Conservation (phyloP, 2,888 invertebrate genomes). For the Coremacera marginata region DNA sequence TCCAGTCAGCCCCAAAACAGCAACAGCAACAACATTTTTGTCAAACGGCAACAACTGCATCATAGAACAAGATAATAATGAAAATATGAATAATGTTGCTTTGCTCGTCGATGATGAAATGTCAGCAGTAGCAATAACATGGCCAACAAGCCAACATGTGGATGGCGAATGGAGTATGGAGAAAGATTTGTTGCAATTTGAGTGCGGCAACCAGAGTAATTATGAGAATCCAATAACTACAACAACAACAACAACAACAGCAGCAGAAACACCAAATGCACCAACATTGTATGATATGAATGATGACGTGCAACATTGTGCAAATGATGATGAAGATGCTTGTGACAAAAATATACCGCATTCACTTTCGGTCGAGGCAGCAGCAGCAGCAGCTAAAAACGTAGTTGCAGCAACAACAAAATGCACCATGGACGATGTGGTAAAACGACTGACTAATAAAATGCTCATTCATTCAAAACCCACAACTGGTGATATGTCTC, state of each 20-base stretch:
- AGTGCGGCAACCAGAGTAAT: background rate
- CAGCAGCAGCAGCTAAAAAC: background rate
- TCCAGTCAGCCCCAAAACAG: background rate
- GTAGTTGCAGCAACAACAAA: slow-evolving; percentile 56
- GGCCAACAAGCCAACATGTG: background rate
- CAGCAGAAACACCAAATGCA: background rate
- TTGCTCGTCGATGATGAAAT: background rate
- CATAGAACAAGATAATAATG: background rate
- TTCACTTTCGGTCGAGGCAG: background rate
- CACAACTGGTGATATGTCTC: background rate
- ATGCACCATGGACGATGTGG: slow-evolving; percentile 92
- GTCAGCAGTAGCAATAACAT: background rate
- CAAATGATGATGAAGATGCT: no score
- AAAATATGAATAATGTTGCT: background rate
- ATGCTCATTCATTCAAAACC: slow-evolving; percentile 79
- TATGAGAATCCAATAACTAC: background rate
- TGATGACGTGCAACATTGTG: no score
- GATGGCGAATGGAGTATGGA: background rate
- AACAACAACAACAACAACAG: background rate
- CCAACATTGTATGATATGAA: background rate
- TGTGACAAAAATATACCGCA: no score
- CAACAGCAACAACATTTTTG: slow-evolving; percentile 28
- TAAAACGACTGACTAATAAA: slow-evolving; percentile 87
- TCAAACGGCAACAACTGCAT: slow-evolving; percentile 6
- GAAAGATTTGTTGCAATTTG: background rate